Conservation (phyloP, 2,797 vertebrate species). For the Rhinatrema bivittatum region DNA sequence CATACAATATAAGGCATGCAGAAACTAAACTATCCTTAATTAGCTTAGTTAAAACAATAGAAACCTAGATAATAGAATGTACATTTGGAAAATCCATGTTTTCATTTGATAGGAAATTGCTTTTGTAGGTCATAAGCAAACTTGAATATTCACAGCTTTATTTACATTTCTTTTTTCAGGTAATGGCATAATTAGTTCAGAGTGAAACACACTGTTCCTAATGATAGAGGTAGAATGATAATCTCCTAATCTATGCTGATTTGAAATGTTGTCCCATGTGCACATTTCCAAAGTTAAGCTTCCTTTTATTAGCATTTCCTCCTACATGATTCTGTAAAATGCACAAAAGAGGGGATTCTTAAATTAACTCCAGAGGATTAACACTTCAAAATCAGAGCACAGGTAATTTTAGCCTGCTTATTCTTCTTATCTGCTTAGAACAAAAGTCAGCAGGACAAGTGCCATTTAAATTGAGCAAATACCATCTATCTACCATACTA, state of each 20-base stretch:
- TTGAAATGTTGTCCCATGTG: constrained; percentile 2
- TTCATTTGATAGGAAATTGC: constrained; percentile 10
- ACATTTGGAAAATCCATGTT: not conserved
- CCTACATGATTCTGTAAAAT: constrained; percentile 17
- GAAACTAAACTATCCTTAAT: constrained; percentile 9
- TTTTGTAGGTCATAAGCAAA: constrained; percentile 21
- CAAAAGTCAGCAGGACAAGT: constrained; percentile 28
- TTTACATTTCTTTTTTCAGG: no score
- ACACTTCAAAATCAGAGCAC: constrained; percentile 28
- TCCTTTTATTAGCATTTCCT: constrained; percentile 28
- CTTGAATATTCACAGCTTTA: no score
- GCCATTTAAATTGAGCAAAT: constrained; percentile 50
- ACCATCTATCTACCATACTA: constrained; percentile 26
- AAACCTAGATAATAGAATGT: no score
- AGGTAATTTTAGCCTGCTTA: constrained; percentile 37
- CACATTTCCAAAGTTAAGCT: constrained; percentile 25
- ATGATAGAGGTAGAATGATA: not conserved
- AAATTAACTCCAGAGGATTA: constrained; percentile 41
- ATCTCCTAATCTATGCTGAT: not conserved
- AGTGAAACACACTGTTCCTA: not conserved
- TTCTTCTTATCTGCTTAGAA: constrained; percentile 49
- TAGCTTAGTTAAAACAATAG: constrained; percentile 11
- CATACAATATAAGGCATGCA: constrained; percentile 6
- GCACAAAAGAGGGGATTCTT: constrained; percentile 19
- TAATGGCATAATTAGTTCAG: not conserved